Base-by-base conservation (phyloP, 2,888 invertebrate genomes). In the Nebria brevicollis region DNA sequence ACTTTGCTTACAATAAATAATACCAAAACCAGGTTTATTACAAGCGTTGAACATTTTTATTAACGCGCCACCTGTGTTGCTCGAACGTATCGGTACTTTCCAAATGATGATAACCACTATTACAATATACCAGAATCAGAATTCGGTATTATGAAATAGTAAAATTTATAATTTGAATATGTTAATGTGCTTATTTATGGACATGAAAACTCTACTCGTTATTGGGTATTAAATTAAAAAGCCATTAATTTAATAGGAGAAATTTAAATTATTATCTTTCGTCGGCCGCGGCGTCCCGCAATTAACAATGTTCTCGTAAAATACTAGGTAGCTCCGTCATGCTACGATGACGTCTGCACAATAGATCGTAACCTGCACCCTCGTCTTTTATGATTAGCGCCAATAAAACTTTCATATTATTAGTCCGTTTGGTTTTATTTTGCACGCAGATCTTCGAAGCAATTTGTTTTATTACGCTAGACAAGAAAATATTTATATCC, bases 1-100 rank as follows among this genome's bases (percentile, higher is more conserved):
- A 1, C 7, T 54, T 54, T 54, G 11, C 4, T 54, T 54, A 54
- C 54, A 54, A 75, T 75, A 73, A 73, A 73, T 73, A 76, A 76
- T 76, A 20, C 66, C 25, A 26, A 68, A 68, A 76, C 42, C 76
- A 76, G 76, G 76, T 76, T 76, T 76, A 76, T 25, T 66, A 76
- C 68, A 76, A 76, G 15, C 26, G 68, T 43, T 68, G 42, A 76
- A 66, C 65, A 66, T 25, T 66, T 76, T 76, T 66, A 75, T 75
- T 25, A 75, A 34, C 34, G 15, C 25, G 75, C 25, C 75, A 64
- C 64, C 75, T 54, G 54, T 54, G 7, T 43, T 43, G 7, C 10
- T 43, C 10, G 43, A 8, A 10, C 7, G 54, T 54, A 11, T 13
- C 4, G 8, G 13, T 54, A 54, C 54, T 54, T 54, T 54, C 54